A percentile compares a stretch with the other conserved stretches of the same genome.
Conservation (phyloP, 1,140 invertebrate species). For the Palaemon carinicauda region DNA sequence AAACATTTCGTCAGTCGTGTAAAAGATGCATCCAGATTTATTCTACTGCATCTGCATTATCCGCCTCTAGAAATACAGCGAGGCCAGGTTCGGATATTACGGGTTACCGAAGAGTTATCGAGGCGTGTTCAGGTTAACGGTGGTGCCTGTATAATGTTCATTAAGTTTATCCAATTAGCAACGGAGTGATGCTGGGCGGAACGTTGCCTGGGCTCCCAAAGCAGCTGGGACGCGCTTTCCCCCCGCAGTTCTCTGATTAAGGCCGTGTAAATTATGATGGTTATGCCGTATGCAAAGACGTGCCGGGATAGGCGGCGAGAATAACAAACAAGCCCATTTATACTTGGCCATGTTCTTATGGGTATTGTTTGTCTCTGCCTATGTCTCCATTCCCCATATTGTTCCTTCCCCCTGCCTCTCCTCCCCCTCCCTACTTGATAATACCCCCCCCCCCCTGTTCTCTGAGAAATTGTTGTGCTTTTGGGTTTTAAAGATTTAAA, state of each 20-base stretch:
- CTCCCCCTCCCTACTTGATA: too few relatives aligned
- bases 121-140: constrained; percentile 24
- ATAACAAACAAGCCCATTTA: constrained; percentile 4
- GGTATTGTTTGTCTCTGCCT: constrained; percentile 17
- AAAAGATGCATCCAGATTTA: too few relatives aligned
- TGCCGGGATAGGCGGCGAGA: not conserved
- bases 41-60: not conserved
- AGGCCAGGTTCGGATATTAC: not conserved
- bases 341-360: not conserved
- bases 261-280: constrained; percentile 46
- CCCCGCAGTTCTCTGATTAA: constrained; percentile 34
- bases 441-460: too few relatives aligned
- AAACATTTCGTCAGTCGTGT: too few relatives aligned
- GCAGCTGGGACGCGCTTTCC: constrained; percentile 30
- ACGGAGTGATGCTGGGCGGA: constrained; percentile 35
- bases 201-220: not conserved
- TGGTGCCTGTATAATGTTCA: constrained; percentile 37
- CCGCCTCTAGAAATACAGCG: not conserved
- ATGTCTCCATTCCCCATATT: not conserved
- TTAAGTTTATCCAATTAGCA: constrained; percentile 55
- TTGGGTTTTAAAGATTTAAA: too few relatives aligned
- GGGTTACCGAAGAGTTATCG: not conserved
- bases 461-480: too few relatives aligned
- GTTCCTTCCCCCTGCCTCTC: not conserved
- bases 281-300: constrained; percentile 36